A percentile compares a stretch with the other conserved stretches of the same genome.
Evolutionary conservation across 2,888 invertebrate genomes (phyloP).

Genomic region (Ctenicera cuprea): DNA sequence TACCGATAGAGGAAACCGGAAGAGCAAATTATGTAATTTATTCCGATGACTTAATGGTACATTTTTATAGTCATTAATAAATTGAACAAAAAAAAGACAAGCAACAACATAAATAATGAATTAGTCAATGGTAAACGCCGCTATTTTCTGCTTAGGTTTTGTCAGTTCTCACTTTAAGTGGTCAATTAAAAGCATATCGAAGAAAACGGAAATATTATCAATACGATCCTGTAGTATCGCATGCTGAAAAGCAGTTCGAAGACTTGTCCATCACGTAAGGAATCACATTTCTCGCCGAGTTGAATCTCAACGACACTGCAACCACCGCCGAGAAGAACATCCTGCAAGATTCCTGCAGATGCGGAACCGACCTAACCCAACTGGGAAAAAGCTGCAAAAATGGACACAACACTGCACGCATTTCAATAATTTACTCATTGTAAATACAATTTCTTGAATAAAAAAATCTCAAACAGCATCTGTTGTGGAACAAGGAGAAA

Average conservation of each 20-base stretch:
- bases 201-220: not conserved
- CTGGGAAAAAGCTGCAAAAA: slow-evolving; percentile 40
- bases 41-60: slow-evolving; percentile 38
- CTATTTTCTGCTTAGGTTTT: not conserved
- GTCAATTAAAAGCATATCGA: not conserved
- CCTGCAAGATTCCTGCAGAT: slow-evolving; percentile 33
- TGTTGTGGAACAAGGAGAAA: slow-evolving; percentile 33
- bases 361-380: slow-evolving; percentile 38
- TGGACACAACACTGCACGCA: slow-evolving; percentile 27
- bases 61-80: slow-evolving; percentile 23
- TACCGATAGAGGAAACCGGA: slow-evolving; percentile 38
- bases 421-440: slow-evolving; percentile 37
- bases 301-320: slow-evolving; percentile 18
- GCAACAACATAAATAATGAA: not conserved
- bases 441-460: slow-evolving; percentile 16
- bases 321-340: slow-evolving; percentile 11
- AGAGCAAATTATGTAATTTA: slow-evolving; percentile 37
- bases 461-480: slow-evolving; percentile 21
- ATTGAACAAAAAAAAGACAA: not conserved
- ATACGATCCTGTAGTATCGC: slow-evolving; percentile 15
- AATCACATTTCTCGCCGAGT: slow-evolving; percentile 26
- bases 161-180: not conserved
- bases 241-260: slow-evolving; percentile 25
- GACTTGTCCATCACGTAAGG: slow-evolving; percentile 34
- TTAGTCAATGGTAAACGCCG: not conserved